Base-by-base conservation (phyloP, 2,113 vertebrate species). In the Microtus pennsylvanicus region DNA sequence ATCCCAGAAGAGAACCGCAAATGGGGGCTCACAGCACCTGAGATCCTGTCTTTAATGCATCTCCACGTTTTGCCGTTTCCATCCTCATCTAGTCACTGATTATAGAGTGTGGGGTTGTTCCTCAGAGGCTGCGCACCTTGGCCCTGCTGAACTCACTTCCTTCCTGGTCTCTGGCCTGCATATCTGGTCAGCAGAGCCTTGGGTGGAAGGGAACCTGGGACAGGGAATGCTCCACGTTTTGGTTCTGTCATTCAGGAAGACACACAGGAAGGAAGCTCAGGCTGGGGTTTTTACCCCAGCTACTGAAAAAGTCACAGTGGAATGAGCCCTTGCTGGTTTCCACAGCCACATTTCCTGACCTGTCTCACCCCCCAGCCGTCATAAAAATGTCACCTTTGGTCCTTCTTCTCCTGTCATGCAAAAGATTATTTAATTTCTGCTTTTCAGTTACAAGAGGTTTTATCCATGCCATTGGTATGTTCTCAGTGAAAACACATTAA, bases 341-440 rank as follows among this genome's bases (percentile, higher is more conserved):
- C 74, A 30, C 91, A 69, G 28, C 52, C 65, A n/a, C 55, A 86
- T 92, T 93, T 92, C 77, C 58, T 92, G 93, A 70, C n/a, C 28
- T 85, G 21, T 26, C 28, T 95, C 19, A 67, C 55, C 3, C 35
- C 42, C 22, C 0, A 61, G 33, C 3, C 11, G 38, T 97, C 77
- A 85, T 81, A 95, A 93, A 92, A 91, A 89, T 92, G n/a, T 55
- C 55, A 83, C 42, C 61, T 82, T 72, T 77, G n/a, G n/a, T 61
- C 83, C 91, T 93, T 89, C 50, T 78, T 35, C 50, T 47, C 45
- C 13, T 81, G 55, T 87, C 24, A 61, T 83, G 1, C 67, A 52
- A 28, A 85, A 83, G 17, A 35, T 75, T 83, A 90, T 87, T 95
- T 33, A n/a, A 11, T 4, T 7, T 87, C 69, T 89, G 33, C 13